These are phyloP conservation scores for Musca vetustissima DNA, from an alignment of 1,140 invertebrate species.

Conservation along the genomic window DNA sequence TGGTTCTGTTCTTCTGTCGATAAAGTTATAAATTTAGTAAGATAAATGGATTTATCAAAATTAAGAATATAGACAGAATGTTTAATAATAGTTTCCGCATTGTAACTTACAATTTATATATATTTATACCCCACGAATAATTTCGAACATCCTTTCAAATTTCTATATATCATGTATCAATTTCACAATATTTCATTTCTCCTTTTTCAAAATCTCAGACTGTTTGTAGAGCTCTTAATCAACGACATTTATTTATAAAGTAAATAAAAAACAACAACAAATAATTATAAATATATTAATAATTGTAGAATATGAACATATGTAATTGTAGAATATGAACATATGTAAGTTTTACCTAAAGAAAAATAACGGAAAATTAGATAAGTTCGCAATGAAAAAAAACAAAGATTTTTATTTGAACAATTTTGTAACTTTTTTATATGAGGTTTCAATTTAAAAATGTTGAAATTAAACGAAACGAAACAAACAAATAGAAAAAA, in stretches of 20 bases:
- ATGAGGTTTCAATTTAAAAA: constrained; percentile 20
- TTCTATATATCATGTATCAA: no score
- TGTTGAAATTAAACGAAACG: constrained; percentile 8
- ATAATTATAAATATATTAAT: neutral
- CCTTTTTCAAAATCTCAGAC: no score
- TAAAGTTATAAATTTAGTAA: no score
- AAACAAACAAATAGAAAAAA: constrained; percentile 11
- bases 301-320: constrained; percentile 1
- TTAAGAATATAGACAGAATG: no score
- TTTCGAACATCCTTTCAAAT: no score
- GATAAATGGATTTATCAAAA: no score
- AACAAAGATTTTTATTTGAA: neutral
- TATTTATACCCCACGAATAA: no score
- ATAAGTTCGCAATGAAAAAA: constrained; percentile 1
- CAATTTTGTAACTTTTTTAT: constrained; percentile 21
- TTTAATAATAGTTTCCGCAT: no score
- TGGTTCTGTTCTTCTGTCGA: no score
- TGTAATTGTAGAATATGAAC: constrained; percentile 4
- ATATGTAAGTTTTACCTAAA: neutral
- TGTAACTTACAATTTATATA: no score
- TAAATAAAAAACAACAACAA: constrained; percentile 9
- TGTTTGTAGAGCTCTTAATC: no score
- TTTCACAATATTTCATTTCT: no score
- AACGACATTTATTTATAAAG: neutral
- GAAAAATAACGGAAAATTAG: neutral